Conservation (phyloP, 2,113 vertebrate species). For the Zootoca vivipara region DNA sequence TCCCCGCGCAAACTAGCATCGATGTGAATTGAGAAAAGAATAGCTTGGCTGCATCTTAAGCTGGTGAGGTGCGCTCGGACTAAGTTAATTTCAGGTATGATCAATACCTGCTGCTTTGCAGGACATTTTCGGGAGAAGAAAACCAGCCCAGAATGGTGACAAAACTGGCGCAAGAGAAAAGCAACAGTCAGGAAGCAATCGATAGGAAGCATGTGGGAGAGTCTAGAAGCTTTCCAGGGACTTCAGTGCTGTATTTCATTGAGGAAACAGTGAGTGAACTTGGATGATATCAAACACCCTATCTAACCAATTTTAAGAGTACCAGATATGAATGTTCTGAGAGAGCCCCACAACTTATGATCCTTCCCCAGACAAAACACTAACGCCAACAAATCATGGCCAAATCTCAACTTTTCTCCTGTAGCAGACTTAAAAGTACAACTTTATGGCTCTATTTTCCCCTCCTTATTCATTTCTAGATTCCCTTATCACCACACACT, state of each 20-base stretch:
- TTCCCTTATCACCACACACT: not conserved
- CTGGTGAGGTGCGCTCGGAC: no score
- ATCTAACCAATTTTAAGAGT: not conserved
- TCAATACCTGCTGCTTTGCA: no score
- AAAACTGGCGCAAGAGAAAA: not conserved
- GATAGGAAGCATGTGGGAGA: not conserved
- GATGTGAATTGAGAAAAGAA: no score
- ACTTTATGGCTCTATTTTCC: not conserved
- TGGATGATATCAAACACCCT: not conserved
- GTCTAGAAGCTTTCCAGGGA: not conserved
- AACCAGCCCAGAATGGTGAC: no score
- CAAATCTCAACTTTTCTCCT: constrained; percentile 37
- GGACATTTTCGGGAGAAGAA: no score
- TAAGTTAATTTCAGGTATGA: no score
- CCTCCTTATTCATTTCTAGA: not conserved
- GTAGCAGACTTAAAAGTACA: constrained; percentile 33
- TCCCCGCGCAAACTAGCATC: no score
- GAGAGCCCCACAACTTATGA: not conserved
- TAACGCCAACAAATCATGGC: constrained; percentile 27
- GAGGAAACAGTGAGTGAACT: not conserved
- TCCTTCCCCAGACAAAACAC: not conserved
- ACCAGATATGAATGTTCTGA: not conserved
- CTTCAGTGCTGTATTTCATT: not conserved
- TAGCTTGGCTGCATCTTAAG: no score
- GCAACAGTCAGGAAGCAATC: not conserved